Percentiles rank a stretch among this genome's conserved stretches.
Conservation (phyloP, 1,140 invertebrate genomes). For the Teleogryllus occipitalis region DNA sequence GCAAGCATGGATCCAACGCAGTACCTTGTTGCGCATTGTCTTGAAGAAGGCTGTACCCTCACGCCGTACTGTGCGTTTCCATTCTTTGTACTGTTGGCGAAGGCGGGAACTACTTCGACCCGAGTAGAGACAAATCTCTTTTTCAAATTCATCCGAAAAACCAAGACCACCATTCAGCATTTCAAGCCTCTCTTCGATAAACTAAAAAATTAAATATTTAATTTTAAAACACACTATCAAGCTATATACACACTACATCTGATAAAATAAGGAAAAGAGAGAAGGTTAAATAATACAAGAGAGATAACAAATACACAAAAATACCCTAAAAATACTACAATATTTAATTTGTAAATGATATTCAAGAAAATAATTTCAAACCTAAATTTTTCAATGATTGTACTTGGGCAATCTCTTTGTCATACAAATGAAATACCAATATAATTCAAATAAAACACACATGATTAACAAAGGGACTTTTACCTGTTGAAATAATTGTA, state of each 20-base stretch:
- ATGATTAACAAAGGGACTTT: not conserved
- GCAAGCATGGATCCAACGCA: conserved; percentile 18
- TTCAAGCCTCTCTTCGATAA: conserved; percentile 85
- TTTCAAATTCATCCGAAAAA: conserved; percentile 90
- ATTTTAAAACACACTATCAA: too few species aligned
- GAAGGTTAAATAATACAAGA: too few species aligned
- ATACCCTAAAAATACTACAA: too few species aligned
- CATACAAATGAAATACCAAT: too few species aligned
- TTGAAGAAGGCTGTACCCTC: conserved; percentile 62
- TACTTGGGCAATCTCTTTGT: too few species aligned
- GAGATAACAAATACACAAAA: too few species aligned
- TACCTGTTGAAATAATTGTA: conserved; percentile 93
- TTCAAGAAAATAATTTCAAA: too few species aligned
- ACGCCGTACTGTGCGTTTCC: conserved; percentile 53
- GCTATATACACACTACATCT: too few species aligned
- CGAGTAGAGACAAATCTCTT: conserved; percentile 75
- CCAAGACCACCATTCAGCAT: conserved; percentile 81
- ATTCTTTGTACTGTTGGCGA: conserved; percentile 71
- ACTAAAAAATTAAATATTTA: conserved; percentile 44
- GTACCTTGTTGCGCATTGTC: conserved; percentile 65
- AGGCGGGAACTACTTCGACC: conserved; percentile 71
- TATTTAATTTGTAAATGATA: too few species aligned
- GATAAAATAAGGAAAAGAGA: too few species aligned
- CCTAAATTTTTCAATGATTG: too few species aligned
- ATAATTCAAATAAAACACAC: too few species aligned